A percentile compares a stretch with the other conserved stretches of the same genome.
phyloP scores from a whole-genome alignment of 2,113 vertebrate genomes.

The Salminus brasiliensis region DNA sequence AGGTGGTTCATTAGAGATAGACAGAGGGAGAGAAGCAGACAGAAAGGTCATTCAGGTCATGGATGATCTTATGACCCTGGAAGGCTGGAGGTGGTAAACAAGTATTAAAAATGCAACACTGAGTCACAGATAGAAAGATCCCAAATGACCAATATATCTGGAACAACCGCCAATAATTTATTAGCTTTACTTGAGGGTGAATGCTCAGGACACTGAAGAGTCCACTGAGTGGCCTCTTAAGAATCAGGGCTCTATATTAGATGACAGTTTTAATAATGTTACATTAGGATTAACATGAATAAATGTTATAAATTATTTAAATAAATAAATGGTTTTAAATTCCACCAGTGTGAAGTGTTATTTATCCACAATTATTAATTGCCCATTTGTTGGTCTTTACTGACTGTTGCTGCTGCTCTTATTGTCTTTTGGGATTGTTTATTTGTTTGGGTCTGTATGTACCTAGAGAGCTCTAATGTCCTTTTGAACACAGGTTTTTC shows the following conservation, averaged over 20 bases:
- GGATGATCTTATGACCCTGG: background rate
- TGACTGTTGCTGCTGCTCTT: too few species aligned
- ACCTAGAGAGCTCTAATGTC: too few species aligned
- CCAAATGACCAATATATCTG: background rate
- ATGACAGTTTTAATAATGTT: background rate
- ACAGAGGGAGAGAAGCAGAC: background rate
- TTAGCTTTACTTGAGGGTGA: background rate
- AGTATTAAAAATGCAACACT: conserved; percentile 18
- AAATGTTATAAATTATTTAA: too few species aligned
- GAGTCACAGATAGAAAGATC: conserved; percentile 21
- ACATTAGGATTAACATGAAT: too few species aligned
- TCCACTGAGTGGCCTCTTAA: background rate
- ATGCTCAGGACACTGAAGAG: background rate
- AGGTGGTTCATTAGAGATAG: conserved; percentile 23
- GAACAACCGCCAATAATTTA: conserved; percentile 27
- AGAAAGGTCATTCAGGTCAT: background rate
- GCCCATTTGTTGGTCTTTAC: too few species aligned
- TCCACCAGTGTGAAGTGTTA: too few species aligned
- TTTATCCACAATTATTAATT: too few species aligned
- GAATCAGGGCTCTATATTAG: background rate
- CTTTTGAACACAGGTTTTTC: too few species aligned
- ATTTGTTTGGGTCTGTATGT: too few species aligned
- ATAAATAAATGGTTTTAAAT: too few species aligned
- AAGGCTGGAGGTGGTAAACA: conserved; percentile 18
- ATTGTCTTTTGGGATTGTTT: too few species aligned